Evolutionary conservation across 2,113 vertebrate genomes (phyloP).

Genomic region (Galbula dea): DNA sequence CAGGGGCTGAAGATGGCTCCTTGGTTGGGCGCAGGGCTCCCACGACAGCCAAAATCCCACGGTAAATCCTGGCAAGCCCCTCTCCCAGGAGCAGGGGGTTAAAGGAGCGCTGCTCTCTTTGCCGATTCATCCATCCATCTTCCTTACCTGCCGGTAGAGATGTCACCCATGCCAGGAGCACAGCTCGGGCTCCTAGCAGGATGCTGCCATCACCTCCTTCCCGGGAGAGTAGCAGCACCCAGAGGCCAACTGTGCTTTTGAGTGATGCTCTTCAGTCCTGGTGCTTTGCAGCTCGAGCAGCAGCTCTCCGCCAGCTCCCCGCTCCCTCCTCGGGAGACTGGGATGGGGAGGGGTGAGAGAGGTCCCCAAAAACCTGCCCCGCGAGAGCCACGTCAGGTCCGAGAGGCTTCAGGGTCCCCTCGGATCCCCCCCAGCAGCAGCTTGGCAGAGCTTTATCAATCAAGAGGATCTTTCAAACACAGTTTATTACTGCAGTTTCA

Average conservation of each 20-base stretch:
- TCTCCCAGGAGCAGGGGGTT: not conserved
- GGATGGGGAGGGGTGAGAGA: not conserved
- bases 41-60: not conserved
- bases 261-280: not conserved
- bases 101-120: not conserved
- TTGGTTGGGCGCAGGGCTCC: not conserved
- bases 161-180: not conserved
- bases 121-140: constrained; percentile 51
- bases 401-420: not conserved
- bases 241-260: accelerated
- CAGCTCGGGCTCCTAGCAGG: constrained; percentile 20
- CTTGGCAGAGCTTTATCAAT: not conserved
- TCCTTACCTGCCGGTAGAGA: not conserved
- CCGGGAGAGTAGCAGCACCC: accelerated
- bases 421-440: not conserved
- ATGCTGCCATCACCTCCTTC: not conserved
- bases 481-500: constrained; percentile 60
- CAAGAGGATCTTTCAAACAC: not conserved
- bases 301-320: not conserved
- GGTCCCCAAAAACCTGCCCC: not conserved
- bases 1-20: not conserved
- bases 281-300: not conserved
- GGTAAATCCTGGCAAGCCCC: constrained; percentile 42
- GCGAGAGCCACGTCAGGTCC: not conserved
- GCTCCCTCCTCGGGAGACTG: not conserved